Base-by-base conservation (phyloP, 2,888 invertebrate genomes). In the Acleris emargana region DNA sequence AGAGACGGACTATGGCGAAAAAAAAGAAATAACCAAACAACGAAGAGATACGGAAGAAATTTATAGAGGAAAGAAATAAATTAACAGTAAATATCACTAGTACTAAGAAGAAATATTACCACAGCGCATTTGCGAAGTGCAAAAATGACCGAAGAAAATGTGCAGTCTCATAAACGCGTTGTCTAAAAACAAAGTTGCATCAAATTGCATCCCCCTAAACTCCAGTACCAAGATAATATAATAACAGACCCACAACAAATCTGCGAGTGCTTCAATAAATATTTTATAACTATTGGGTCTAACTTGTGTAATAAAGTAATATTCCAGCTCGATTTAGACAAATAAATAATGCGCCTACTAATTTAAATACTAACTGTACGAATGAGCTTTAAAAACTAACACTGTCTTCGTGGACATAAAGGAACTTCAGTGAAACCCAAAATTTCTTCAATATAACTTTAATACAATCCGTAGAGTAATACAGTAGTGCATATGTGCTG, bases 11-110 rank as follows among this genome's bases (percentile, higher is more conserved):
- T 20, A 20, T 20, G 20, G 20, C 51, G 38, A 28, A 57, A 47
- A 45, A 38, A n/a, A 63, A 52, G 50, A 45, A 58, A 58, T 45
- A 43, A 28, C 63, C 63, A 16, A 13, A 63, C 13, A 49, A 62
- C 38, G 50, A 62, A 38, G n/a, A 42, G 0, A 13, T 62, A 38
- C 28, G 53, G 4, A 38, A 25, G 32, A 11, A 55, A 20, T 20
- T 20, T 20, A 20, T 20, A 20, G 2, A 20, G 20, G 20, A 20
- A 20, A 20, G 20, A 20, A 20, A 20, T 20, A 20, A 20, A 20
- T 20, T 20, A 20, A 20, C 20, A 20, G 20, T 20, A 20, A 20
- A 20, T 20, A 3, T 20, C 20, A 20, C 20, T 20, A 20, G 3
- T 20, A 20, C 20, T 20, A 20, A 20, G 20, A 20, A 20, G 20